These are phyloP conservation scores for Hyles euphorbiae DNA, from an alignment of 1,140 invertebrate genomes.

Conservation along the genomic window DNA sequence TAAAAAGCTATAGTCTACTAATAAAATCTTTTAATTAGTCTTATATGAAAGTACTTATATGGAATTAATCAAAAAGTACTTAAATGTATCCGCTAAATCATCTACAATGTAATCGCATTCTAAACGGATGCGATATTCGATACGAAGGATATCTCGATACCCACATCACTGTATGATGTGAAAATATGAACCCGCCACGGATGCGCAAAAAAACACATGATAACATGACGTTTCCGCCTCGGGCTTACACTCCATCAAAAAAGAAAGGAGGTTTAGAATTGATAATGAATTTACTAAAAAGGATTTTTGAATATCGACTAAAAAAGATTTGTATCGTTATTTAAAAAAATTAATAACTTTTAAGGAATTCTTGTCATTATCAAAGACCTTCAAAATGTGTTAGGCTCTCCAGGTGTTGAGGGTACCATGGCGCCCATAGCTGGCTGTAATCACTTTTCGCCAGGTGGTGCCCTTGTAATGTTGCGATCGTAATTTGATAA, in stretches of 20 bases:
- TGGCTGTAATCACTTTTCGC: too few species aligned
- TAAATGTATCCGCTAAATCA: neutral
- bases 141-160: slow-evolving; percentile 23
- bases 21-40: too few species aligned
- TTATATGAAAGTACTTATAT: too few species aligned
- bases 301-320: too few species aligned
- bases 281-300: neutral
- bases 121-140: slow-evolving; percentile 36
- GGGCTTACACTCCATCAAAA: slow-evolving; percentile 1
- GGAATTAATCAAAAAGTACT: too few species aligned
- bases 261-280: slow-evolving; percentile 8
- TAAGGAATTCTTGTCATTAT: too few species aligned
- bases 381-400: too few species aligned
- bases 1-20: too few species aligned
- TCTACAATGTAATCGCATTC: neutral
- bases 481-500: too few species aligned
- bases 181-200: slow-evolving; percentile 7
- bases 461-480: too few species aligned
- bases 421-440: too few species aligned
- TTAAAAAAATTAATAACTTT: neutral
- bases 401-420: too few species aligned
- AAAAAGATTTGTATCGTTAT: neutral
- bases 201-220: slow-evolving; percentile 17
- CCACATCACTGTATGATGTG: slow-evolving; percentile 11
- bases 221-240: slow-evolving; percentile 18